phyloP scores from a whole-genome alignment of 2,113 vertebrate genomes.

The Pelusios castaneus region DNA sequence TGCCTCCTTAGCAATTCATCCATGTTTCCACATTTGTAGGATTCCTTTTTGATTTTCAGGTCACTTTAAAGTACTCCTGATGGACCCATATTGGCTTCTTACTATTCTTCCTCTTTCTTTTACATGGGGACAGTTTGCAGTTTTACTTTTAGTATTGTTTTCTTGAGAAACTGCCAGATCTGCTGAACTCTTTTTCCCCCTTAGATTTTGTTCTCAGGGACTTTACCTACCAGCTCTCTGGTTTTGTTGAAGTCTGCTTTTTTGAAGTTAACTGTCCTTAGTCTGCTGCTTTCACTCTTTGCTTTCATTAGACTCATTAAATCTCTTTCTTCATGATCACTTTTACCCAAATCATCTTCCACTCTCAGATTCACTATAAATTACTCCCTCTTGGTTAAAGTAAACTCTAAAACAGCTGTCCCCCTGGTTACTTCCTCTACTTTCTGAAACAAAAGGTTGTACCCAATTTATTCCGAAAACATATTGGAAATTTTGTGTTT shows the following conservation, averaged over 20 bases:
- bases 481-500: too few relatives aligned
- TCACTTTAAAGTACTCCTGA: not conserved
- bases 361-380: too few relatives aligned
- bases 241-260: not conserved
- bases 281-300: not conserved
- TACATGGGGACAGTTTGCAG: not conserved
- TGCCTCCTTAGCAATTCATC: not conserved
- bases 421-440: too few relatives aligned
- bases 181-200: not conserved
- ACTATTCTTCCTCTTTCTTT: not conserved
- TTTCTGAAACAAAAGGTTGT: too few relatives aligned
- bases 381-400: too few relatives aligned
- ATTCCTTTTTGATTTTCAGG: not conserved
- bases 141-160: not conserved
- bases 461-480: too few relatives aligned
- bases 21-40: not conserved
- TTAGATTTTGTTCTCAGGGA: not conserved
- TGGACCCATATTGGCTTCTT: not conserved
- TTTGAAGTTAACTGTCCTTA: not conserved
- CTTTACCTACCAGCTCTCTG: not conserved
- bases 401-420: too few relatives aligned
- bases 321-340: too few relatives aligned
- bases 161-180: not conserved
- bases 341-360: too few relatives aligned
- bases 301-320: not conserved